These are phyloP conservation scores for Liopterus haemorrhoidalis DNA, from an alignment of 2,888 invertebrate genomes.

Conservation along the genomic window DNA sequence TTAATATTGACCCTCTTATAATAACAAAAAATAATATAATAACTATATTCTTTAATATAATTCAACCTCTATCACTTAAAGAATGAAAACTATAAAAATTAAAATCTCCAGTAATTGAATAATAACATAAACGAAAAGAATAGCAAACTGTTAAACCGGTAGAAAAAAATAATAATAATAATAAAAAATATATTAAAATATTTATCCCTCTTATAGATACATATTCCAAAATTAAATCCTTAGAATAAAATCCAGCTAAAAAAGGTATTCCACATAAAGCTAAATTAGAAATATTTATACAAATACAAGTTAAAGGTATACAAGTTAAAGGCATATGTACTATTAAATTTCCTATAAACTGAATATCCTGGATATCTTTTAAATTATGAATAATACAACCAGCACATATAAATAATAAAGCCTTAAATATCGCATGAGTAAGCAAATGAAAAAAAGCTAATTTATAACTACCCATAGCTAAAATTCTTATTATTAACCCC, in stretches of 20 bases:
- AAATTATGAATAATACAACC: constrained; percentile 63
- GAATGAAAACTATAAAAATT: too few species aligned
- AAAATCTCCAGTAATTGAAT: constrained; percentile 46
- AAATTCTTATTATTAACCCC: too few species aligned
- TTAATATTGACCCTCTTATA: constrained; percentile 51
- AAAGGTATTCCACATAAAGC: constrained; percentile 46
- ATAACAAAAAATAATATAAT: constrained; percentile 50
- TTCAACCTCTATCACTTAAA: too few species aligned
- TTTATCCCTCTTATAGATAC: too few species aligned
- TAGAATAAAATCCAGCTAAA: constrained; percentile 48
- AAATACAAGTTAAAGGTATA: constrained; percentile 51
- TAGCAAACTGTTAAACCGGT: too few species aligned
- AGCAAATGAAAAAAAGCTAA: constrained; percentile 65
- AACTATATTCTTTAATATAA: too few species aligned
- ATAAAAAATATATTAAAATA: too few species aligned
- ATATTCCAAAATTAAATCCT: too few species aligned
- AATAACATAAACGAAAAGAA: too few species aligned
- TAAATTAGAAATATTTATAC: constrained; percentile 43
- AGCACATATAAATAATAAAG: constrained; percentile 65
- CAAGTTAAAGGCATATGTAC: too few species aligned
- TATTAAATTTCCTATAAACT: constrained; percentile 51
- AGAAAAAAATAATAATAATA: too few species aligned
- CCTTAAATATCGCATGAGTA: constrained; percentile 66
- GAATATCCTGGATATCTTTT: constrained; percentile 62
- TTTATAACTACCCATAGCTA: constrained; percentile 48